Evolutionary conservation across 1,140 invertebrate species (phyloP), one percentile per base, ranked within the genome.

Genomic region (Trichonephila clavata): DNA sequence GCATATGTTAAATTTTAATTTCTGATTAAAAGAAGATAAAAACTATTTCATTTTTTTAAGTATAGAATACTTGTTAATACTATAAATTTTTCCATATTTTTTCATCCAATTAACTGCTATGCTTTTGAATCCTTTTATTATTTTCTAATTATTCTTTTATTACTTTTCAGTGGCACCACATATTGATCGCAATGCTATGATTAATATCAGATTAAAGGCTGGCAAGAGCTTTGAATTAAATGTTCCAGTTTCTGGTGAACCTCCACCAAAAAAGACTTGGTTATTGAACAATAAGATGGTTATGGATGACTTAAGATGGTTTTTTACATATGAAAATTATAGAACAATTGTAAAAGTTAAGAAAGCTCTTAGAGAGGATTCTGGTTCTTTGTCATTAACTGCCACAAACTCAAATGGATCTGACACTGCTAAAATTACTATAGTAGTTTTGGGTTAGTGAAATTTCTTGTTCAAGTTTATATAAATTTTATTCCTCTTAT

Each of bases 231-330:
- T 99, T 96, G 98, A 99, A 95, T 97, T 99, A 94, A 98, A 98
- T 95, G 98, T 99, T 8, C 99, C 99, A 39, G 98, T 99, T 60
- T 97, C 96, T 94, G 99, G 99, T 59, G 98, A 99, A 96, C 99
- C 99, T 2, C 98, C 98, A 92, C 98, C 99, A 94, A 97, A 96
- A 32, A 99, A 99, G 95, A 97, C 98, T 96, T 99, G 99, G 99
- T 96, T 97, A 2, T 96, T 98, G 87, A 98, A 98, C 95, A 98
- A 98, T 21, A 97, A 97, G 93, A 96, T 97, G n/a, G 96, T 99
- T 5, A 96, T 98, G 90, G 97, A 97, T 94, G 97, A 97, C 61
- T 98, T 99, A 95, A 97, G 98, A 92, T 97, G 99, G 86, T 98
- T 98, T 95, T 97, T 99, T 86, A 96, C 96, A 0, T 98, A 98